Evolutionary conservation across 2,888 invertebrate genomes (phyloP).

Genomic region (Atrina japonica): DNA sequence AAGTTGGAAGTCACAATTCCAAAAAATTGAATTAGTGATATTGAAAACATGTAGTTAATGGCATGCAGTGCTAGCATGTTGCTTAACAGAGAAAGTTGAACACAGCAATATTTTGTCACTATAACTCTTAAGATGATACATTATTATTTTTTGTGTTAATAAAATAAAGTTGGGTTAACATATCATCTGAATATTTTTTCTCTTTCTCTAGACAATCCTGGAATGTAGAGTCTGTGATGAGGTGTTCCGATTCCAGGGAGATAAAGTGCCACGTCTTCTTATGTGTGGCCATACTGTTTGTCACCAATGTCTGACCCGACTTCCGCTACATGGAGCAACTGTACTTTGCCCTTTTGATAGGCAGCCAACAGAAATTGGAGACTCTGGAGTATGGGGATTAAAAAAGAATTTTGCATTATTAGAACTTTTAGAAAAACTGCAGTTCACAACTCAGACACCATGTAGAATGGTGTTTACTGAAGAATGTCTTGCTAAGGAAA

Average conservation of each 20-base stretch:
- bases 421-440: constrained; percentile 83
- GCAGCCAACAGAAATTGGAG: constrained; percentile 82
- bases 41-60: too few species aligned
- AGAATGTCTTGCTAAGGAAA: constrained; percentile 65
- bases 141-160: too few species aligned
- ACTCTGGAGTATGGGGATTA: constrained; percentile 74
- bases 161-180: too few species aligned
- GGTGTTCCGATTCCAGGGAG: constrained; percentile 83
- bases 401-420: constrained; percentile 84
- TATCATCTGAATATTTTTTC: too few species aligned
- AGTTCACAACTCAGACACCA: constrained; percentile 68
- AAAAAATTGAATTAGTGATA: too few species aligned
- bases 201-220: constrained; percentile 64
- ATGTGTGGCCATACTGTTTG: constrained; percentile 83
- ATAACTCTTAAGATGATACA: too few species aligned
- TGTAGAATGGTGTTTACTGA: constrained; percentile 60
- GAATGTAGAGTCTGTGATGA: constrained; percentile 84
- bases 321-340: constrained; percentile 80
- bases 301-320: constrained; percentile 83
- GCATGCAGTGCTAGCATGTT: too few species aligned
- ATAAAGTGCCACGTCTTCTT: constrained; percentile 83
- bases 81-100: too few species aligned
- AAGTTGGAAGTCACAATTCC: too few species aligned
- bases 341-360: constrained; percentile 84
- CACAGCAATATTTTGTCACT: too few species aligned